Base-by-base conservation (phyloP, 2,797 vertebrate species). In the Brachyalestes nurse region DNA sequence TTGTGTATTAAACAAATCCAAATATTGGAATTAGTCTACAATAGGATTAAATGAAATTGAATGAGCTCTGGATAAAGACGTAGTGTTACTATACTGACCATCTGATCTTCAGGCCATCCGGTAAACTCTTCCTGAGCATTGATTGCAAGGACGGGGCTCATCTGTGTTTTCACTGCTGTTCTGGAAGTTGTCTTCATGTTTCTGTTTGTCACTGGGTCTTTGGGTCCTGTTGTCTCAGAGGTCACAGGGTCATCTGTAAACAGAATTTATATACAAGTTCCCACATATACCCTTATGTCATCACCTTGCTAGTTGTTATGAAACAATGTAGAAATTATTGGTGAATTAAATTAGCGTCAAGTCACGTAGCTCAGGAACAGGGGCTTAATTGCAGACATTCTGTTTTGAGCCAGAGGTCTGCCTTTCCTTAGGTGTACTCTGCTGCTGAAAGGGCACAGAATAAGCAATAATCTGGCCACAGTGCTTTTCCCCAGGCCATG, bases 131-230 rank as follows among this genome's bases (percentile, higher is more conserved):
- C 66, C 67, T 81, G 79, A 58, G 61, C 61, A 40, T 57, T 77
- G 49, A 34, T 75, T 75, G 85, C 85, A 51, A 86, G 85, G 17
- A 83, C 73, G 2, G 87, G 85, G 71, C 51, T 86, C 83, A 77
- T 88, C n/a, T 81, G 84, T 40, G 72, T 66, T 60, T 87, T 85
- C 38, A 88, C 70, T 17, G 88, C 82, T 23, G 90, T 69, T 73
- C 76, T 86, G 77, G 86, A 85, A 64, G 6, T 58, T 25, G 51
- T 49, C 67, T 38, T 80, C 66, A 77, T 80, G 51, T 75, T 47
- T 85, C 51, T 58, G 82, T 42, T 10, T 13, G 55, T 53, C 9
- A 66, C 69, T 9, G 69, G 45, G 8, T 77, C 78, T 34, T 88
- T 81, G 47, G 55, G 6, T 69, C 62, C 82, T 88, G 51, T 53